Evolutionary conservation across 2,888 invertebrate species (phyloP).

Genomic region (Rhamphomyia laevipes): DNA sequence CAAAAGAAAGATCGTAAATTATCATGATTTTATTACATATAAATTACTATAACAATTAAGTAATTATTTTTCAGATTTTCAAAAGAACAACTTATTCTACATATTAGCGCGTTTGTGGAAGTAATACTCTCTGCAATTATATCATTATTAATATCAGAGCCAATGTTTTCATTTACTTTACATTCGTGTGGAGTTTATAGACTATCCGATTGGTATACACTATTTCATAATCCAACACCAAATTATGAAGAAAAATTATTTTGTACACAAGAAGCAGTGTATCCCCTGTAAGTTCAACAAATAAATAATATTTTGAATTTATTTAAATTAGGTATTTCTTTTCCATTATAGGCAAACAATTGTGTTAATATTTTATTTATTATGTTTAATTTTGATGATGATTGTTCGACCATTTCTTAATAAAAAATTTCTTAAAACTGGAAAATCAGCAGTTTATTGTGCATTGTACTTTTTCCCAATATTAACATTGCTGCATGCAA

Average conservation of each 20-base stretch:
- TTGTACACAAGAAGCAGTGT: constrained; percentile 96
- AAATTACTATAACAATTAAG: constrained; percentile 1
- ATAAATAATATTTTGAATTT: background rate
- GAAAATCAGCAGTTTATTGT: constrained; percentile 76
- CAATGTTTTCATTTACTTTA: constrained; percentile 62
- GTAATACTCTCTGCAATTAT: constrained; percentile 60
- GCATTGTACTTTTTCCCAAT: constrained; percentile 91
- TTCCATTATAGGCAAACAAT: constrained; percentile 68
- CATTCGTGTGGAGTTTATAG: constrained; percentile 67
- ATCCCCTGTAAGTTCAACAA: constrained; percentile 77
- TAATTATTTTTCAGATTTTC: constrained; percentile 47
- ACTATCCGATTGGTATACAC: constrained; percentile 93
- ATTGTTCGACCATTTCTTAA: constrained; percentile 65
- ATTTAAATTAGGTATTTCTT: background rate
- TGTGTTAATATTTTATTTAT: constrained; percentile 79
- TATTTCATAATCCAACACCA: constrained; percentile 86
- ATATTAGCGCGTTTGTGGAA: constrained; percentile 74
- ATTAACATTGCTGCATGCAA: constrained; percentile 71
- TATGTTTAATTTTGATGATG: constrained; percentile 69
- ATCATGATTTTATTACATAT: background rate
- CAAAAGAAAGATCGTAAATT: constrained; percentile 54
- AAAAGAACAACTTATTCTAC: constrained; percentile 62
- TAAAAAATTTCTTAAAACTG: constrained; percentile 51
- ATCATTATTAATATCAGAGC: constrained; percentile 70
- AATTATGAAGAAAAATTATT: constrained; percentile 79